Conservation (phyloP, 1,140 invertebrate species). For the Parasteatoda tepidariorum region DNA sequence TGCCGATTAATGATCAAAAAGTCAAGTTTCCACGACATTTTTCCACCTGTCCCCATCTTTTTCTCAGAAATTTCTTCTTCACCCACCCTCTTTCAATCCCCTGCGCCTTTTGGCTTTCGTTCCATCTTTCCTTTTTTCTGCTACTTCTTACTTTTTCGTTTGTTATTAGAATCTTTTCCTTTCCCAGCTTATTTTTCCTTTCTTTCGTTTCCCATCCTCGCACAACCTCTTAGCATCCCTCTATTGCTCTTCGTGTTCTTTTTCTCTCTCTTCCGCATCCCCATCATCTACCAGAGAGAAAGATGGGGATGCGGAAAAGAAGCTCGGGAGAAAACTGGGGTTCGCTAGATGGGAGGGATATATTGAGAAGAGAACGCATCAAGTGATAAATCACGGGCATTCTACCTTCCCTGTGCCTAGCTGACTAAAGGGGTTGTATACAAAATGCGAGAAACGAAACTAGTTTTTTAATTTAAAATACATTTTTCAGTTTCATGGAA, state of each 20-base stretch:
- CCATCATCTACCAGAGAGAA: not conserved
- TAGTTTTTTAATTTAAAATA: too few relatives aligned
- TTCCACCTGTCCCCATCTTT: conserved; percentile 12
- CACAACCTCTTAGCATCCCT: conserved; percentile 48
- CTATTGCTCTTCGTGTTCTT: conserved; percentile 24
- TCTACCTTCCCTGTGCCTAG: too few relatives aligned
- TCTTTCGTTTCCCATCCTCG: not conserved
- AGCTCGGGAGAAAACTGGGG: not conserved
- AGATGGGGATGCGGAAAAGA: not conserved
- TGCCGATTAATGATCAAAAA: conserved; percentile 47
- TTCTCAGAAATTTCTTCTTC: not conserved
- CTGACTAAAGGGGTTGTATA: conserved; percentile 9
- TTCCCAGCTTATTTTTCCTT: conserved; percentile 18
- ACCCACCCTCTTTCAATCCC: not conserved
- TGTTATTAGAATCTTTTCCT: conserved; percentile 28
- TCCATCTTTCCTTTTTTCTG: not conserved
- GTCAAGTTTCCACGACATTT: conserved; percentile 38
- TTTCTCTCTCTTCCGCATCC: not conserved
- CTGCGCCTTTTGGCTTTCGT: not conserved
- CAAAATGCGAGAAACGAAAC: too few relatives aligned
- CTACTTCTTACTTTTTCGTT: not conserved
- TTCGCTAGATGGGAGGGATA: not conserved
- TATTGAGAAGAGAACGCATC: conserved; percentile 48
- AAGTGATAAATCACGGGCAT: conserved; percentile 51
- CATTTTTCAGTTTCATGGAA: too few relatives aligned